phyloP scores from a whole-genome alignment of 2,797 vertebrate species.

The Pachyuromys duprasi region DNA sequence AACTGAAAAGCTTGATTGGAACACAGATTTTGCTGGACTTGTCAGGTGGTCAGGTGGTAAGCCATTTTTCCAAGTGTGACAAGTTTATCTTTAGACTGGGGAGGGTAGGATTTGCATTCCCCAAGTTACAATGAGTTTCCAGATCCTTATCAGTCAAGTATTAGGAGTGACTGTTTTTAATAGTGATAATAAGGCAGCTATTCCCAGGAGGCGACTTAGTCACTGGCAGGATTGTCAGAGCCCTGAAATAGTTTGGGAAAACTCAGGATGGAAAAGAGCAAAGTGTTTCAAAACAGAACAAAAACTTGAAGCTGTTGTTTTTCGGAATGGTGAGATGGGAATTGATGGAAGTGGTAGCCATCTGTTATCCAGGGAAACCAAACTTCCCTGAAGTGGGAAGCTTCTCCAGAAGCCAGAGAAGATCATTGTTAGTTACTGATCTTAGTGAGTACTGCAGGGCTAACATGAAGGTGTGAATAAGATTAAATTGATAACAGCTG shows the following conservation, averaged over 20 bases:
- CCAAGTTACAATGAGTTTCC: conserved; percentile 83
- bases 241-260: conserved; percentile 85
- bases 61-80: conserved; percentile 65
- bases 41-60: conserved; percentile 39
- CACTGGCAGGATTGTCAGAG: conserved; percentile 85
- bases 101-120: conserved; percentile 84
- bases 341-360: not conserved
- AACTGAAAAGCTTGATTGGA: conserved; percentile 2
- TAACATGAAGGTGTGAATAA: conserved; percentile 53
- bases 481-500: conserved; percentile 16
- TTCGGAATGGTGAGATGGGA: not conserved
- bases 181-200: conserved; percentile 86
- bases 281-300: conserved; percentile 64
- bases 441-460: not conserved
- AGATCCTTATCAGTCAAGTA: conserved; percentile 84
- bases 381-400: not conserved
- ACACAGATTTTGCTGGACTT: not conserved
- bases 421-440: conserved; percentile 8
- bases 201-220: conserved; percentile 87
- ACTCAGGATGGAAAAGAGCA: conserved; percentile 81
- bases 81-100: conserved; percentile 64
- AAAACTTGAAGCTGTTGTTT: not conserved
- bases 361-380: conserved; percentile 25
- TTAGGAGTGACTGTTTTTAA: conserved; percentile 87
- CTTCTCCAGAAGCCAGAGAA: not conserved